Percentiles rank a stretch among this genome's conserved stretches.
These are phyloP conservation scores for Cliona cf. orientalis DNA, from an alignment of 37 sponge, comb jelly and placozoan genomes.

Conservation along the genomic window DNA sequence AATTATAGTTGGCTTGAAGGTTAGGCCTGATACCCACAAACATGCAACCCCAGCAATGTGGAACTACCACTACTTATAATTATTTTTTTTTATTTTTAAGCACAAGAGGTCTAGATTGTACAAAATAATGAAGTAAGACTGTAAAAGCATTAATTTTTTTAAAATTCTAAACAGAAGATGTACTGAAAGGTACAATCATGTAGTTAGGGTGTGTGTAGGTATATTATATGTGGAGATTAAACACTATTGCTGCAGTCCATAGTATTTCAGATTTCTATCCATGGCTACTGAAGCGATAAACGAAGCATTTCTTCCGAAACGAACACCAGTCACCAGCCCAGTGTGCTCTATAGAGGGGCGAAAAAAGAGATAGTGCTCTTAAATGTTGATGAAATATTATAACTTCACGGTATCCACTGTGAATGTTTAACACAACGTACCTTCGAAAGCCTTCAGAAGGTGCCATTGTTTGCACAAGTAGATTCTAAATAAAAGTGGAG, in stretches of 20 bases:
- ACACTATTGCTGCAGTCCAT: slow-evolving; percentile 40
- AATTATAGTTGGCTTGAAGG: no score
- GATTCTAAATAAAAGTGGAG: slow-evolving; percentile 45
- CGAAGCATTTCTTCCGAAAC: slow-evolving; percentile 92
- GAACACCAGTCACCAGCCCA: slow-evolving; percentile 81
- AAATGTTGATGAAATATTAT: no score
- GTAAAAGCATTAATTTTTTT: neutral
- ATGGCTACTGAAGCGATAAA: slow-evolving; percentile 90
- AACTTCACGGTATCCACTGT: no score
- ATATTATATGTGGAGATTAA: neutral
- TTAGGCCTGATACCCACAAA: no score
- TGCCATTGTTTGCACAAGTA: slow-evolving; percentile 92
- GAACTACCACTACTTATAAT: no score
- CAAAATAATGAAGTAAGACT: no score
- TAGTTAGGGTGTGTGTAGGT: neutral
- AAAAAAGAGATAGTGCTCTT: no score
- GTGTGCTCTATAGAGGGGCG: slow-evolving; percentile 86
- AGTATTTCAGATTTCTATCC: slow-evolving; percentile 94
- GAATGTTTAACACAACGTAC: slow-evolving; percentile 28
- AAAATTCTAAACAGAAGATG: neutral
- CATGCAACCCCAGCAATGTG: no score
- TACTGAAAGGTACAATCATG: neutral
- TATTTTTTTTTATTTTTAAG: no score
- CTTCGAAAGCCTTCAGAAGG: slow-evolving; percentile 69
- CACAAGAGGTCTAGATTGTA: no score